A percentile compares a stretch with the other conserved stretches of the same genome.
Evolutionary conservation across 2,797 vertebrate species (phyloP).

Genomic region (Gymnothorax javanicus): DNA sequence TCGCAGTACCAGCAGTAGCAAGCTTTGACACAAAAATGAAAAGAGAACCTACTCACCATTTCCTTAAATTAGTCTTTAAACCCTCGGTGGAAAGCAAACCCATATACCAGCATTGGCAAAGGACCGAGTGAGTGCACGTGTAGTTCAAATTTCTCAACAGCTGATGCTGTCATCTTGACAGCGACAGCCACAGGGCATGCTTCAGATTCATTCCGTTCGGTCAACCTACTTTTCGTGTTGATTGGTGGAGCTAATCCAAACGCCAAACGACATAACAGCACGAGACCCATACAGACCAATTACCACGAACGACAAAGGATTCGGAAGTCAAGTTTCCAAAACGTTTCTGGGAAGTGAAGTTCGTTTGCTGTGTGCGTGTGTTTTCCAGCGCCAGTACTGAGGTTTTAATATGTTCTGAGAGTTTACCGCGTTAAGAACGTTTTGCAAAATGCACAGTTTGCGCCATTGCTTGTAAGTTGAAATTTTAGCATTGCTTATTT

Average conservation of each 20-base stretch:
- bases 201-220: background rate
- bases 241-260: background rate
- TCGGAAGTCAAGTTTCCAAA: background rate
- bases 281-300: background rate
- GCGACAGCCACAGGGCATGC: background rate
- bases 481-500: background rate
- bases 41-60: conserved; percentile 2
- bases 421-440: background rate
- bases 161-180: conserved; percentile 8
- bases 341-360: background rate
- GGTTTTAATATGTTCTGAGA: too few species aligned
- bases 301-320: background rate
- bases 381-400: background rate
- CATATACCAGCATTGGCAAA: background rate
- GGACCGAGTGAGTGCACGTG: background rate
- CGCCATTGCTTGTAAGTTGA: background rate
- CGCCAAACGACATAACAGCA: background rate
- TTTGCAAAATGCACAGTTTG: background rate
- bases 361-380: background rate
- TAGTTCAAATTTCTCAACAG: conserved; percentile 7
- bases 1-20: background rate
- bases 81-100: background rate
- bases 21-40: background rate
- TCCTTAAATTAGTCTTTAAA: background rate
- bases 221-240: background rate